A percentile compares a stretch with the other conserved stretches of the same genome.
These are phyloP conservation scores for Cherax destructor DNA, from an alignment of 1,140 invertebrate genomes.

Conservation along the genomic window DNA sequence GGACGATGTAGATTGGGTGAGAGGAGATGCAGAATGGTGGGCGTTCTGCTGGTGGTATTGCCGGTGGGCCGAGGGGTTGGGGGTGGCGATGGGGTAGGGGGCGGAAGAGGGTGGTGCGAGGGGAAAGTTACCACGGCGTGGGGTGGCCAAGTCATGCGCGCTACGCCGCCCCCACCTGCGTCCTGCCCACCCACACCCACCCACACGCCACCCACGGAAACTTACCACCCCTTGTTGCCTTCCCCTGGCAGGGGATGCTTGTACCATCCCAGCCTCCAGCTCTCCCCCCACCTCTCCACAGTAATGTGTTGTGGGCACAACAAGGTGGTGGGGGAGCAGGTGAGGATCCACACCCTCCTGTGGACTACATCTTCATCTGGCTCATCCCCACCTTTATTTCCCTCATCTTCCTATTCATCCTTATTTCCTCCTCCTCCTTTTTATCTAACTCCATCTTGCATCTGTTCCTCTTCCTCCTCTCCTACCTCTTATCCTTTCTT, in stretches of 20 bases:
- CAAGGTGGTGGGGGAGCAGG: no score
- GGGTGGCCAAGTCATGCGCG: slow-evolving; percentile 7
- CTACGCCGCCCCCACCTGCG: slow-evolving; percentile 1
- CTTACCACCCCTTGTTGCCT: background rate
- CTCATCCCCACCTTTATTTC: background rate
- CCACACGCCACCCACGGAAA: slow-evolving; percentile 10
- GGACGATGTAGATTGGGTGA: background rate
- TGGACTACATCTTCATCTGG: background rate
- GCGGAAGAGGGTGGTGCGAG: background rate
- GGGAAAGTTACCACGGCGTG: slow-evolving; percentile 5
- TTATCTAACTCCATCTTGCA: background rate
- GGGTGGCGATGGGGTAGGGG: background rate
- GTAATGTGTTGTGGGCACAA: no score
- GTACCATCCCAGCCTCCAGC: no score
- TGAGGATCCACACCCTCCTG: no score
- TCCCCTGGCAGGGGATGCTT: no score
- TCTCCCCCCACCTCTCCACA: background rate
- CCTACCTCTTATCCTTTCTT: background rate
- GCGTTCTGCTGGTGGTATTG: background rate
- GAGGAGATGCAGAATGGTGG: background rate
- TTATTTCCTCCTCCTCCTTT: background rate
- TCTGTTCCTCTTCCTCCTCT: background rate
- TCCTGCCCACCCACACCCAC: background rate
- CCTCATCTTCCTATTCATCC: background rate
- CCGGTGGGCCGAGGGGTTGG: background rate